phyloP scores from a whole-genome alignment of 2,113 vertebrate species.

The Turnix velox region DNA sequence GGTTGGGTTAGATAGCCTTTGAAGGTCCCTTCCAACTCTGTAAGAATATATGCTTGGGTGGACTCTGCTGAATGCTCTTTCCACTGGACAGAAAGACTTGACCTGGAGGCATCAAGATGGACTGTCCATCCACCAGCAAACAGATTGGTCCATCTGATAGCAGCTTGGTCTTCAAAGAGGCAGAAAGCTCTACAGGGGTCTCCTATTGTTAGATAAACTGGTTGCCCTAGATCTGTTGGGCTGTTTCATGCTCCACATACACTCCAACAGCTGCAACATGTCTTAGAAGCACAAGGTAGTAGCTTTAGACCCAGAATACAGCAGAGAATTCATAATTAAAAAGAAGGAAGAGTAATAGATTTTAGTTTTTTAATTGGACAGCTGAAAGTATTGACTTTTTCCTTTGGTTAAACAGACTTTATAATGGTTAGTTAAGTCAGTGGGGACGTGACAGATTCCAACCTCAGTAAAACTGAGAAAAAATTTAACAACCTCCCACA shows the following conservation, averaged over 20 bases:
- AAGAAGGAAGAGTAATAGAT: neutral
- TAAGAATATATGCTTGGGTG: fast-evolving
- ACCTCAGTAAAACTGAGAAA: neutral
- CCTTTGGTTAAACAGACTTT: neutral
- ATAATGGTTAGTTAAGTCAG: neutral
- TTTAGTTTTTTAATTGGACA: neutral
- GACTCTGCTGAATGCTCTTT: neutral
- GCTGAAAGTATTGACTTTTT: neutral
- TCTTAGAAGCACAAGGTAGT: neutral
- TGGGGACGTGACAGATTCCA: neutral
- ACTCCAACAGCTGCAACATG: neutral
- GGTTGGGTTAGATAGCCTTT: too few relatives aligned
- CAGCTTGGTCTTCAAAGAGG: neutral
- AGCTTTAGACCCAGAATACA: fast-evolving
- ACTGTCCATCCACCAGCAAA: neutral
- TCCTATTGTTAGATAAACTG: fast-evolving
- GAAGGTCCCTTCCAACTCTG: too few relatives aligned
- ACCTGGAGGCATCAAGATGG: too few relatives aligned
- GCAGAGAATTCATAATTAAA: neutral
- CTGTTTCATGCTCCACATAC: neutral
- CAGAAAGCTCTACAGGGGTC: neutral
- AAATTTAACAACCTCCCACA: neutral
- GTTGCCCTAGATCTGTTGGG: too few relatives aligned
- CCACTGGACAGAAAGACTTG: neutral
- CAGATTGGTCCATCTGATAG: neutral